Evolutionary conservation across 2,888 invertebrate genomes (phyloP).

Genomic region (Autographa gamma): DNA sequence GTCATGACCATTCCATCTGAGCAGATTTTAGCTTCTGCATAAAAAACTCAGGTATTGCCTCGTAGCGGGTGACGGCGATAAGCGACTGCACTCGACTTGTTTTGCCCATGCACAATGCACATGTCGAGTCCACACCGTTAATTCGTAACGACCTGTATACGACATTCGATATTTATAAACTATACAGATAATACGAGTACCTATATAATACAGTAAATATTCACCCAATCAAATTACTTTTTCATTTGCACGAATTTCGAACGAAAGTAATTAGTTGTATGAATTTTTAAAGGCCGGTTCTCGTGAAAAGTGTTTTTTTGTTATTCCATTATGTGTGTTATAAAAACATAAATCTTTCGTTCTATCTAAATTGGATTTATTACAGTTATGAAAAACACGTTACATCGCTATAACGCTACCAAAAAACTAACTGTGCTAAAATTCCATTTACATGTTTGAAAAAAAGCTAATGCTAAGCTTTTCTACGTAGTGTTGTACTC

Average conservation of each 20-base stretch:
- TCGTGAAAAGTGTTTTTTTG: background rate
- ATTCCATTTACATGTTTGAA: background rate
- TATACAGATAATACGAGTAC: background rate
- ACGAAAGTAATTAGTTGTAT: background rate
- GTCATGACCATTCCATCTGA: background rate
- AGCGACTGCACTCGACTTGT: conserved; percentile 47
- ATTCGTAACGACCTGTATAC: conserved; percentile 45
- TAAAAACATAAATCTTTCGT: conserved; percentile 12
- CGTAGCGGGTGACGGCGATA: conserved; percentile 56
- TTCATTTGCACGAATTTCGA: background rate
- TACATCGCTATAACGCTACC: conserved; percentile 1
- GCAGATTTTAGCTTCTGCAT: background rate
- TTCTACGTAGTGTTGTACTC: background rate
- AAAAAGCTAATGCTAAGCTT: background rate
- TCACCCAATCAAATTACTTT: background rate
- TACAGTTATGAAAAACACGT: conserved; percentile 15
- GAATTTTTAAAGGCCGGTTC: background rate
- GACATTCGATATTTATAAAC: conserved; percentile 35
- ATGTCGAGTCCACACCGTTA: conserved; percentile 42
- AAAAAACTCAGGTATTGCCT: conserved; percentile 3
- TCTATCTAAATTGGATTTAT: conserved; percentile 14
- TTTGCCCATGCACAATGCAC: conserved; percentile 37
- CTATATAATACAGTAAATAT: background rate
- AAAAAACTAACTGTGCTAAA: conserved; percentile 4
- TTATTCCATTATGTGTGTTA: background rate